Base-by-base conservation (phyloP, 2,888 invertebrate species). In the Pasiphila rectangulata region DNA sequence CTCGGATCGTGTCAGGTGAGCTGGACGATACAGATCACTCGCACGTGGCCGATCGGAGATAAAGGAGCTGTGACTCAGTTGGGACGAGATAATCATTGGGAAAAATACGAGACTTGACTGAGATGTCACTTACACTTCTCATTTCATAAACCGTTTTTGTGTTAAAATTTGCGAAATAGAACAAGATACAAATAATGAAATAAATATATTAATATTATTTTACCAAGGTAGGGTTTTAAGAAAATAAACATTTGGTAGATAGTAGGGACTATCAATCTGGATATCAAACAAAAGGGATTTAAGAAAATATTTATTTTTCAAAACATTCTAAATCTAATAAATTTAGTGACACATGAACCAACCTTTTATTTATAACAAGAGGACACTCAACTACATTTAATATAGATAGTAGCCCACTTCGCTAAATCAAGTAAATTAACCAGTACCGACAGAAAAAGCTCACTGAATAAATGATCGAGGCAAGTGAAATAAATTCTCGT, bases 401-500 rank as follows among this genome's bases (percentile, higher is more conserved):
- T n/a, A n/a, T n/a, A n/a, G n/a, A n/a, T 3, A 4, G 2, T 10
- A 5, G 1, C 5, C 12, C 12, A 12, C 9, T 9, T 30, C 1
- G 9, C 17, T 10, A 34, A 19, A 20, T 45, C 34, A 45, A 55
- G 36, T 35, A 45, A 58, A 47, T 51, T 63, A 63, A 55, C 51
- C 40, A 39, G 37, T 37, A 42, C 54, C 50, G 29, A 38, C 27
- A 56, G 57, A 62, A 68, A 72, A 70, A 69, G 58, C 57, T 56
- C 52, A 54, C 59, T 54, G 66, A 70, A 75, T 69, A 70, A 75
- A 71, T 64, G 63, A 61, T 55, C 61, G 61, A 68, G 62, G 69
- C 70, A 70, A 66, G 66, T 57, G 64, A 69, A 72, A 79, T 83
- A 81, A 80, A 83, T 83, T 74, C 70, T 72, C 72, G 65, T 74